A percentile compares a stretch with the other conserved stretches of the same genome.
Conservation (phyloP, 2,797 vertebrate species). For the Glyptemys insculpta region DNA sequence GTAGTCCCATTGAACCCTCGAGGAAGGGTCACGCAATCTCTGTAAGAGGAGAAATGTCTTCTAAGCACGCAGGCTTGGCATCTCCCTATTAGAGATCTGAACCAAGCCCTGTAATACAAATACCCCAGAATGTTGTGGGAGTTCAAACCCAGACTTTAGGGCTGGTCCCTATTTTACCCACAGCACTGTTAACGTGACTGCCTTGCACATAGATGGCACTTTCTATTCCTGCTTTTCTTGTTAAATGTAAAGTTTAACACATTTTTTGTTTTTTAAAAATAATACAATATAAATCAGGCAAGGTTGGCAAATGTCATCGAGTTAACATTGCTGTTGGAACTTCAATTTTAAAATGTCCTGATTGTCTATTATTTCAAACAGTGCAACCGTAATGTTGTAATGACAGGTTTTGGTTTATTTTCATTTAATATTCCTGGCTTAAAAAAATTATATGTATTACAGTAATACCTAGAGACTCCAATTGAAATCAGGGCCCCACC, state of each 20-base stretch:
- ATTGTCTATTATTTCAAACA: neutral
- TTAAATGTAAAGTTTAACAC: neutral
- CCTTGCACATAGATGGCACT: neutral
- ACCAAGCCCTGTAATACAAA: neutral
- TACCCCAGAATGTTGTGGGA: neutral
- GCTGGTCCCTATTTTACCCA: neutral
- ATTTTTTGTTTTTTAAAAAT: neutral
- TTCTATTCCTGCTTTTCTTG: neutral
- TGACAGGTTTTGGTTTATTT: neutral
- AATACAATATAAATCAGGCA: neutral
- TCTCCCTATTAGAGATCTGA: neutral
- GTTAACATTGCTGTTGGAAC: neutral
- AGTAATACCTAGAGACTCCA: neutral
- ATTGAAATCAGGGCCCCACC: neutral
- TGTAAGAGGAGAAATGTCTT: neutral
- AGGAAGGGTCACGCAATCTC: neutral
- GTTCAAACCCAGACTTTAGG: neutral
- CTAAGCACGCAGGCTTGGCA: neutral
- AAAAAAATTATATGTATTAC: neutral
- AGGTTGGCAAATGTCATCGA: rapidly evolving
- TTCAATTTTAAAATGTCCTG: neutral
- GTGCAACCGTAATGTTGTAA: neutral
- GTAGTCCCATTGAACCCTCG: neutral
- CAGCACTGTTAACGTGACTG: neutral
- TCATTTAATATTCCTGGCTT: slow-evolving; percentile 21